Conservation (phyloP, 2,797 vertebrate species). For the Helicolenus hilgendorfi region DNA sequence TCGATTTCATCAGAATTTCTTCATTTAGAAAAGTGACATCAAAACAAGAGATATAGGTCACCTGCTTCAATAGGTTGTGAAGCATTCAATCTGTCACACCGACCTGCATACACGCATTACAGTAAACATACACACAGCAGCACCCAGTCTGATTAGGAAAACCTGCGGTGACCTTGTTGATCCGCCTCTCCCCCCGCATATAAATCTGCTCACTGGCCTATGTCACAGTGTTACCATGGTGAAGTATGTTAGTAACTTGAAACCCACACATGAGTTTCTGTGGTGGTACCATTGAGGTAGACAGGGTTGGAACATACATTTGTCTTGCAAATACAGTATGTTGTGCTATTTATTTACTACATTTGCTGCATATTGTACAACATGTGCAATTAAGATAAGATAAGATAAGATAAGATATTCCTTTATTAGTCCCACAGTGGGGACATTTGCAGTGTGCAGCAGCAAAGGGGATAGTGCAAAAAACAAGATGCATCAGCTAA, state of each 20-base stretch:
- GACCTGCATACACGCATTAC: neutral
- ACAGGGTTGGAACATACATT: slow-evolving; percentile 5
- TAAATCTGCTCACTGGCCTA: neutral
- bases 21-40: neutral
- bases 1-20: neutral
- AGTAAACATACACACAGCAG: slow-evolving; percentile 5
- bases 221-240: neutral
- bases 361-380: neutral
- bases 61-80: neutral
- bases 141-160: neutral
- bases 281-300: neutral
- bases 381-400: neutral
- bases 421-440: too few species aligned
- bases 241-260: neutral
- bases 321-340: neutral
- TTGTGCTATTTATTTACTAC: neutral
- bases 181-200: neutral
- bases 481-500: too few species aligned
- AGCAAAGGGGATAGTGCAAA: too few species aligned
- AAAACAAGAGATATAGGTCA: neutral
- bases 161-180: neutral
- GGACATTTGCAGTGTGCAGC: too few species aligned
- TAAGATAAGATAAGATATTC: too few species aligned
- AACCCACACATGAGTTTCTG: neutral
- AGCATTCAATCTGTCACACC: neutral